A percentile compares a stretch with the other conserved stretches of the same genome.
Evolutionary conservation across 2,888 invertebrate genomes (phyloP).

Genomic region (Sinelater perroti): DNA sequence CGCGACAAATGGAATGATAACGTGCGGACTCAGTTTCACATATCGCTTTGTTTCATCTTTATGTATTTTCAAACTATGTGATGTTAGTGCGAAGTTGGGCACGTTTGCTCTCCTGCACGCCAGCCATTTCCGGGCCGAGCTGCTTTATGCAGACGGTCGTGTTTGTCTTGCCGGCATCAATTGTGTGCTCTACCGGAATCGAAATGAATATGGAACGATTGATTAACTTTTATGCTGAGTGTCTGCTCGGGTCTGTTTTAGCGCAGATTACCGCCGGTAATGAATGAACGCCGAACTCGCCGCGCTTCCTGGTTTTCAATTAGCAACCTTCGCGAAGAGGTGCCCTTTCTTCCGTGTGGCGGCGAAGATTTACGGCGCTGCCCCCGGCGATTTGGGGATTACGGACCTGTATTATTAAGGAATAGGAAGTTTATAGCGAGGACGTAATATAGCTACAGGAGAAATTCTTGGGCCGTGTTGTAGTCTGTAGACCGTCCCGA

Average conservation of each 20-base stretch:
- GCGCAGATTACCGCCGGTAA: neutral
- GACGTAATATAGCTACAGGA: slow-evolving; percentile 52
- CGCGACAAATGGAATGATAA: slow-evolving; percentile 57
- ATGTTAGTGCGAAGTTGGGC: slow-evolving; percentile 44
- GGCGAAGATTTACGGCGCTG: neutral
- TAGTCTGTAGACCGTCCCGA: slow-evolving; percentile 56
- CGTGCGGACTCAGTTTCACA: slow-evolving; percentile 52
- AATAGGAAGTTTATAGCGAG: slow-evolving; percentile 44
- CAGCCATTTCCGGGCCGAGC: slow-evolving; percentile 56
- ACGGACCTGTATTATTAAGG: slow-evolving; percentile 45
- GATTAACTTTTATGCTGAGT: neutral
- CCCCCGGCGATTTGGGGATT: slow-evolving; percentile 25
- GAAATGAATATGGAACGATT: slow-evolving; percentile 7
- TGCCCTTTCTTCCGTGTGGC: neutral
- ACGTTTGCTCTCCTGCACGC: slow-evolving; percentile 56
- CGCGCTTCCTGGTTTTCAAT: no score
- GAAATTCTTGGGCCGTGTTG: slow-evolving; percentile 57
- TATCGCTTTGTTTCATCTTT: slow-evolving; percentile 59
- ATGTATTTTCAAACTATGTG: slow-evolving; percentile 56
- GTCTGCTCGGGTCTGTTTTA: neutral
- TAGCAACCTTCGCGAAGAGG: neutral
- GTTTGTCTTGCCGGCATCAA: slow-evolving; percentile 16
- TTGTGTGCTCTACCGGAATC: slow-evolving; percentile 9
- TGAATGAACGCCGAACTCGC: no score
- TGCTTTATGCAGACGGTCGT: slow-evolving; percentile 33